A percentile compares a stretch with the other conserved stretches of the same genome.
Conservation (phyloP, 2,113 vertebrate species). For the Sylvilagus bachmani region DNA sequence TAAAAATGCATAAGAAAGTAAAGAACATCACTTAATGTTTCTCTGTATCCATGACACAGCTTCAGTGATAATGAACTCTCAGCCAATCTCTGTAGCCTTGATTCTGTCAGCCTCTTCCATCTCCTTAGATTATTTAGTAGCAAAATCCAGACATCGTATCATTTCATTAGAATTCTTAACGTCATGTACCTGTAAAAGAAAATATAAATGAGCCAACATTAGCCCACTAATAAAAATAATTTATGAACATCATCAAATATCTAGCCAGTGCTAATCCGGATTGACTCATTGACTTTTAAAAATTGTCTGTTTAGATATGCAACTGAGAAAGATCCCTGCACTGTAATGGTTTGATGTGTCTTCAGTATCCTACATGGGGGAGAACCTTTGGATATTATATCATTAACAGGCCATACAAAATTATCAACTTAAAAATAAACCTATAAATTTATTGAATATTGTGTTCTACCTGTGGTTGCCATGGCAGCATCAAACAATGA, state of each 20-base stretch:
- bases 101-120: background rate
- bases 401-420: too few species aligned
- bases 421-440: too few species aligned
- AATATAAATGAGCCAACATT: background rate
- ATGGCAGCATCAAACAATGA: too few species aligned
- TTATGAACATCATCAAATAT: background rate
- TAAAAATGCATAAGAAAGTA: background rate
- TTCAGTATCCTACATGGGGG: background rate
- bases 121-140: background rate
- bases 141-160: background rate
- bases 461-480: too few species aligned
- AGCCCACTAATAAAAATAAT: background rate
- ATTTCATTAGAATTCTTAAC: constrained; percentile 39
- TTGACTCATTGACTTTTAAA: background rate
- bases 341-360: background rate
- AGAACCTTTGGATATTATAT: too few species aligned
- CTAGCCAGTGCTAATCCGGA: background rate
- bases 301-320: background rate
- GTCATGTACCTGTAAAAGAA: background rate
- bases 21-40: background rate
- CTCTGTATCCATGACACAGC: background rate
- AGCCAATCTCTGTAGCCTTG: background rate
- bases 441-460: too few species aligned
- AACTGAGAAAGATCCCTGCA: background rate
- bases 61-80: background rate